These are phyloP conservation scores for Drosophila melanogaster DNA, from an alignment of 1,140 invertebrate genomes.

Conservation along the genomic window Release_6_plus_ISO1_MT NT_033779.5:20726001-20726500, in stretches of 20 bases:
- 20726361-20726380: neutral
- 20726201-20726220: constrained; percentile 37
- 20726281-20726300: constrained; percentile 41
- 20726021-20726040: constrained; percentile 53
- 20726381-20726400: neutral
- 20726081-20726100: constrained; percentile 62
- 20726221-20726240: constrained; percentile 41
- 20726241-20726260: constrained; percentile 53
- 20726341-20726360: neutral
- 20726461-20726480: neutral
- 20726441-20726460: constrained; percentile 13
- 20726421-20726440: neutral
- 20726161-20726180: constrained; percentile 56
- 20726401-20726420: neutral
- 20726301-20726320: constrained; percentile 47
- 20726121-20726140: constrained; percentile 55
- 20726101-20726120: constrained; percentile 40
- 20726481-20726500: constrained; percentile 53
- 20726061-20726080: constrained; percentile 61
- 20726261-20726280: constrained; percentile 47
- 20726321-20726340: constrained; percentile 36
- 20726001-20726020: constrained; percentile 69
- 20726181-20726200: constrained; percentile 36
- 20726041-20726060: constrained; percentile 60
- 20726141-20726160: constrained; percentile 61